Evolutionary conservation across 1,140 invertebrate genomes (phyloP), one percentile per base, ranked within the genome.

Genomic region (Bradysia coprophila): DNA sequence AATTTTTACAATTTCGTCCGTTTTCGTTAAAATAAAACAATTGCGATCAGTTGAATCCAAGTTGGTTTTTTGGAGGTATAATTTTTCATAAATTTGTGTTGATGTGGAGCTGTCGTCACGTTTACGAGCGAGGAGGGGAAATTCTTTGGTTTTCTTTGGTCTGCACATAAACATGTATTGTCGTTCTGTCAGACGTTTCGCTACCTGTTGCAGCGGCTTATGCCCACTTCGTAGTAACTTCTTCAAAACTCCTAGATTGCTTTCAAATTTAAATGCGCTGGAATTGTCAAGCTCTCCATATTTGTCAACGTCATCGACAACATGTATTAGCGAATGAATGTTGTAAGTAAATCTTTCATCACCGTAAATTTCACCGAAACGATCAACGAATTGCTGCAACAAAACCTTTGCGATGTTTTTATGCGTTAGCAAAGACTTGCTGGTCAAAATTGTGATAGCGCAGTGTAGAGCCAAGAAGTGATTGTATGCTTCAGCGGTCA

Each of bases 311-410:
- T 54, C 50, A 34, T 45, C 48, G 4, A 31, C 1, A 31, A 56
- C 33, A 48, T 56, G 48, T 36, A 44, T 43, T 10, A 54, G 37
- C 43, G 31, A 45, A 41, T 54, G 49, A 20, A 52, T 33, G 43
- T 52, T 54, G 40, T 48, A 46, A 2, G 5, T 9, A 24, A 37
- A 41, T 48, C 37, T 38, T 22, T 40, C 19, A 23, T 38, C 3
- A 24, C 47, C 49, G 43, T 51, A 52, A 10, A 53, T 24, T 21
- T 41, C 28, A 44, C 36, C 23, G 22, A 40, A 47, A 19, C 38
- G 19, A 21, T 32, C 28, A 37, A 51, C 42, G 47, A 54, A 53
- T 21, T 42, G 24, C 8, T 43, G n/a, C 16, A 49, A 33, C 28
- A 47, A 23, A 15, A 20, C 18, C 24, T 21, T 18, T 38, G 44